Percentiles rank a stretch among this genome's conserved stretches.
Evolutionary conservation across 2,113 vertebrate species (phyloP).

Genomic region (Equus przewalskii): DNA sequence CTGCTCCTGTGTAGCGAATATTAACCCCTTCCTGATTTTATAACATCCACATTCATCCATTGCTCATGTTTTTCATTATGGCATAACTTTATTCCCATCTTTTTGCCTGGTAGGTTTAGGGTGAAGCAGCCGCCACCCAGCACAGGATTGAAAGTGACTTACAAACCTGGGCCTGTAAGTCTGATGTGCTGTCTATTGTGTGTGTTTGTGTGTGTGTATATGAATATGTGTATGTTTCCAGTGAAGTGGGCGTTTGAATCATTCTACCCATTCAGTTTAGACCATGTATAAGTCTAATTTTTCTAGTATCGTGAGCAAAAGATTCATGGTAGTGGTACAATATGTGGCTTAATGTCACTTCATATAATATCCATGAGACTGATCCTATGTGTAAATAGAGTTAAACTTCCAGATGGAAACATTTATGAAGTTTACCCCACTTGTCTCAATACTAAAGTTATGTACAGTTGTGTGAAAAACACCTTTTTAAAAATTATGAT

Average conservation of each 20-base stretch:
- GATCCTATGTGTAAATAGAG: not conserved
- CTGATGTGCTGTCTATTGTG: not conserved
- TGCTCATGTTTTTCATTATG: not conserved
- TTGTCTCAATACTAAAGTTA: not conserved
- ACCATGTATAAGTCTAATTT: not conserved
- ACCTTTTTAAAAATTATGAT: not conserved
- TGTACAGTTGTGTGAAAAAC: not conserved
- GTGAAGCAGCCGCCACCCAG: conserved; percentile 92
- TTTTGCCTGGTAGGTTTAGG: conserved; percentile 89
- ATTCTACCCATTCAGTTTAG: not conserved
- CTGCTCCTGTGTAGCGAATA: not conserved
- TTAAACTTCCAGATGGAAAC: not conserved
- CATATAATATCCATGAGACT: not conserved
- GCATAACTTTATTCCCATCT: conserved; percentile 13
- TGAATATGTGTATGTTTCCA: not conserved
- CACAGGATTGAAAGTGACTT: conserved; percentile 92
- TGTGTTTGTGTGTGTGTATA: not conserved
- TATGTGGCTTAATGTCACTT: not conserved
- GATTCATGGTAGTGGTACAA: not conserved
- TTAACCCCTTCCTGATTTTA: conserved; percentile 6
- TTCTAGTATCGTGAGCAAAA: not conserved
- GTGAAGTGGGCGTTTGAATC: not conserved
- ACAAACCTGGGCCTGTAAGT: conserved; percentile 93
- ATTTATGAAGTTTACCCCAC: not conserved
- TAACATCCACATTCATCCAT: not conserved